phyloP scores from a whole-genome alignment of 1,140 invertebrate species.

The Stegodyphus mimosarum region DNA sequence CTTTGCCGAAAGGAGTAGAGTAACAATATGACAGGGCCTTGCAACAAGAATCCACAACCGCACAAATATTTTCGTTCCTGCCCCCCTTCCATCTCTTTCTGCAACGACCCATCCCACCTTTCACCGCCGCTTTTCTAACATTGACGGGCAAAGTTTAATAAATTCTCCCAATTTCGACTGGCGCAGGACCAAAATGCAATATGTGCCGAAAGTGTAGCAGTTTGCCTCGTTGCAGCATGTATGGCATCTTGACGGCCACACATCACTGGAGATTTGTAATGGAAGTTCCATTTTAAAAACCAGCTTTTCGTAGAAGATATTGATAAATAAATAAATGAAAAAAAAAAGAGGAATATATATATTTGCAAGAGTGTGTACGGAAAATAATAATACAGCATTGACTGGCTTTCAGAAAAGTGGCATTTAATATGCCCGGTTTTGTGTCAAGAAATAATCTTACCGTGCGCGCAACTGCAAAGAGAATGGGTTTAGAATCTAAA shows the following conservation, averaged over 20 bases:
- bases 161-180: constrained; percentile 21
- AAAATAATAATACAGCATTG: constrained; percentile 25
- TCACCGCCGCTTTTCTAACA: not conserved
- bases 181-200: not conserved
- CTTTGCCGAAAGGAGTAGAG: not conserved
- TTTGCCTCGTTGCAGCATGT: not conserved
- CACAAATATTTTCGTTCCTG: constrained; percentile 24
- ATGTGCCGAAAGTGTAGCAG: not conserved
- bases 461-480: no score
- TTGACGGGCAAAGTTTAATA: constrained; percentile 27
- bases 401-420: not conserved
- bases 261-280: constrained; percentile 17
- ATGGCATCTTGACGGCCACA: constrained; percentile 18
- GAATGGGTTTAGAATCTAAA: no score
- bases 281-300: constrained; percentile 15
- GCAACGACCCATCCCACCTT: not conserved
- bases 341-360: not conserved
- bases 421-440: constrained; percentile 13
- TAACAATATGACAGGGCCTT: not conserved
- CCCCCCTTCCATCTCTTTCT: no score
- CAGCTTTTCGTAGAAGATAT: not conserved
- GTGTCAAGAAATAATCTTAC: constrained; percentile 1
- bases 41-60: not conserved
- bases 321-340: constrained; percentile 2
- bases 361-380: not conserved